Evolutionary conservation across 2,888 invertebrate genomes (phyloP), one percentile per base, ranked within the genome.

Genomic region (Anticlea derivata): DNA sequence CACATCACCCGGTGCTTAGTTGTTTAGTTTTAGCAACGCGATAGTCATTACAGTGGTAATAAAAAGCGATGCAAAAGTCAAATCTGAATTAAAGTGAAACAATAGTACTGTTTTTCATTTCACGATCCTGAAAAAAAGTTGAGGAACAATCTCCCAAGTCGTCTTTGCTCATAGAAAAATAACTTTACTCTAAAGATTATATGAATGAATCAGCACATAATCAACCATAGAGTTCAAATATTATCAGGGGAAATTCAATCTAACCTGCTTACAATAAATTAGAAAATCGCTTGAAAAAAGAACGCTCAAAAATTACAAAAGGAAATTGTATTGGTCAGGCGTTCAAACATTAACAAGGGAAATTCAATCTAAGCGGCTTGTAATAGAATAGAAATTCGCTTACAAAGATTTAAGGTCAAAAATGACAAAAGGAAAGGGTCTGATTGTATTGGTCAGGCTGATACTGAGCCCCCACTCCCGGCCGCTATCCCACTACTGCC

Each of bases 401-500:
- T 41, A 7, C 5, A 12, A 5, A 12, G 20, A 13, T 13, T 7
- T 0, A 5, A 1, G 12, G 1, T 10, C 1, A 0, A 43, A 61
- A 53, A 57, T 7, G 5, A 60, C 77, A 86, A 90, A 90, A 89
- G 89, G 77, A 80, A 78, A 74, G 74, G 88, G 90, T 90, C 87
- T 88, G 89, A 67, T 86, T 89, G 63, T 90, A 76, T 90, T 86
- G 87, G 88, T 88, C 94, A 92, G 96, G 98, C 97, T 97, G 94
- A 92, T 92, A 93, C 93, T 95, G 94, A 94, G 93, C 93, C 92
- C 93, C 93, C 95, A 96, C 97, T 98, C 98, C 96, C 96, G 94
- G 96, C 95, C 96, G 97, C 98, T 95, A 96, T 97, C 97, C 97
- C 97, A 96, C 97, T 97, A 98, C 98, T 97, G 97, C 96, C 93